Base-by-base conservation (phyloP, 2,797 vertebrate genomes). In the Hippoglossus hippoglossus region DNA sequence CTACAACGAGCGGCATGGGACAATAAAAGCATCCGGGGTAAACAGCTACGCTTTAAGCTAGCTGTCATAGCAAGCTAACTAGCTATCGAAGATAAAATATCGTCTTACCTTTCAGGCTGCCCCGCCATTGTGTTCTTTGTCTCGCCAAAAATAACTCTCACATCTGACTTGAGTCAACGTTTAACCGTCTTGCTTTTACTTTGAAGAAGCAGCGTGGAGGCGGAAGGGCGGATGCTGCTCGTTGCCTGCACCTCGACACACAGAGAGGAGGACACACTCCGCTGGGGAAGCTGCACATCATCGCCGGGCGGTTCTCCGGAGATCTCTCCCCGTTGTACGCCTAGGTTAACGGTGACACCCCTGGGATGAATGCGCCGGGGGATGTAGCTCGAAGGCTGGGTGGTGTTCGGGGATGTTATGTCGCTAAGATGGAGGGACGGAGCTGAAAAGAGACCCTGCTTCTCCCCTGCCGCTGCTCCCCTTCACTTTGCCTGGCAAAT, bases 401-500 rank as follows among this genome's bases (percentile, higher is more conserved):
- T 36, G 1, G 15, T 60, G 41, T 67, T 31, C 11, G 41, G 13
- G n/a, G 63, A 11, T 77, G 79, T 86, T 83, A 78, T 67, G 65
- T 1, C 1, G 76, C 50, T 0, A 50, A 50, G 79, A 79, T 28
- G 16, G n/a, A 7, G 10, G 54, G 31, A 71, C 74, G 52, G 9
- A 39, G 46, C 18, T 31, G 22, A 52, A 55, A 6, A 6, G 18
- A 46, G 15, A 18, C 81, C 68, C 4, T 71, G 64, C 44, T 49
- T 28, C 63, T 60, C 75, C 81, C 72, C 80, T 77, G 57, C 67
- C 70, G 68, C 79, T 67, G 73, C 81, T 77, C 53, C 69, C 60
- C 67, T 66, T 77, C 76, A 84, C 50, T 85, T 85, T 89, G 81
- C 64, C 69, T 68, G 86, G 61, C 54, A 87, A 90, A 90, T 89